Base-by-base conservation (phyloP, 2,797 vertebrate genomes). In the Tokudaia tokunoshimensis region DNA sequence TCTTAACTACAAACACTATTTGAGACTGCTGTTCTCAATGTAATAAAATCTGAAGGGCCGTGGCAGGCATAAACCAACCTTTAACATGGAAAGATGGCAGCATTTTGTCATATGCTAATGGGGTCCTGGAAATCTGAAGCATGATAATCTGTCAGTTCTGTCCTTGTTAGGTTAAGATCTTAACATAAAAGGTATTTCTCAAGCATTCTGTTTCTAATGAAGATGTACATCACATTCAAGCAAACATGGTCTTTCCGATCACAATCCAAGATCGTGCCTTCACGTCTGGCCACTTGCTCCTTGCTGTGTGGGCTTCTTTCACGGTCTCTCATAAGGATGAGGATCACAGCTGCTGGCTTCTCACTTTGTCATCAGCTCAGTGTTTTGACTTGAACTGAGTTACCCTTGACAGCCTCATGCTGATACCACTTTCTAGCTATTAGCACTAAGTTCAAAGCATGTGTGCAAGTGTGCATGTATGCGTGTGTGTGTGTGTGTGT, bases 311-410 rank as follows among this genome's bases (percentile, higher is more conserved):
- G 41, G 22, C 47, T 83, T 59, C 63, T 41, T 20, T 31, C 3
- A 44, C 81, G 26, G 1, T 55, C 47, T 79, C 89, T 67, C 75
- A 0, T 6, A 19, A 75, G 81, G 50, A 76, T 24, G 61, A 74
- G 65, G 70, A 72, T 31, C n/a, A 14, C 3, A 61, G 88, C 70
- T 84, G 63, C 79, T 50, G 84, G 63, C 76, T 89, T 81, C 92
- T 75, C 61, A 7, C 89, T 89, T 55, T 57, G 78, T 57, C 81
- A 17, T 74, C 67, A 4, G 78, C 47, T 47, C 76, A 22, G 3
- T 91, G 85, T 94, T 94, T 94, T 79, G 85, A 97, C 75, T 87
- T 80, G 3, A 34, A 22, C 34, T 61, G 85, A 89, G 78, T 3
- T 24, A 75, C 57, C 96, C 82, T 79, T 70, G 93, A 94, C 86